Percentiles rank a stretch among this genome's conserved stretches.
phyloP scores from a whole-genome alignment of 2,113 vertebrate genomes.

The Aptenodytes forsteri region DNA sequence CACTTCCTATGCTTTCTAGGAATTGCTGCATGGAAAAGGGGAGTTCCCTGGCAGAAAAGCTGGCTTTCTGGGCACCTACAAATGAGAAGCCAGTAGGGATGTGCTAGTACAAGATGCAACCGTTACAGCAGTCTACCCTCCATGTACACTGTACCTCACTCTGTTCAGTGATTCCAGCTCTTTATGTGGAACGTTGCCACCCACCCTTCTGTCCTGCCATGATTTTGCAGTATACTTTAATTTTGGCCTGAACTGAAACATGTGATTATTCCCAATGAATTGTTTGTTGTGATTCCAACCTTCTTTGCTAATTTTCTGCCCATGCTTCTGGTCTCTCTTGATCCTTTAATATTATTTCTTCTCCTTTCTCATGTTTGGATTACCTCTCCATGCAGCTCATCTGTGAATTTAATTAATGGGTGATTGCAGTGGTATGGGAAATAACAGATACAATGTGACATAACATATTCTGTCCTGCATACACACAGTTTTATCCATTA shows the following conservation, averaged over 20 bases:
- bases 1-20: background rate
- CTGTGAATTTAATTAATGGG: background rate
- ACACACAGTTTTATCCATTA: background rate
- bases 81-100: background rate
- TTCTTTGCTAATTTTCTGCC: background rate
- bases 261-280: background rate
- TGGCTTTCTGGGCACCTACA: background rate
- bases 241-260: background rate
- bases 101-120: background rate
- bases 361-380: background rate
- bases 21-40: background rate
- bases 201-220: background rate
- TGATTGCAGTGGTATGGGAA: background rate
- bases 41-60: background rate
- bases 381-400: background rate
- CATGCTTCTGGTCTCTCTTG: background rate
- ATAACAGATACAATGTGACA: background rate
- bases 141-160: rapidly evolving
- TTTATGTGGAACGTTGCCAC: rapidly evolving
- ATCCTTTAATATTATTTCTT: background rate
- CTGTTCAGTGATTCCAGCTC: background rate
- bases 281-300: background rate
- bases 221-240: background rate
- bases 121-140: background rate
- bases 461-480: background rate